Evolutionary conservation across 2,888 invertebrate species (phyloP), one percentile per base, ranked within the genome.

Genomic region (Erebia ligea): DNA sequence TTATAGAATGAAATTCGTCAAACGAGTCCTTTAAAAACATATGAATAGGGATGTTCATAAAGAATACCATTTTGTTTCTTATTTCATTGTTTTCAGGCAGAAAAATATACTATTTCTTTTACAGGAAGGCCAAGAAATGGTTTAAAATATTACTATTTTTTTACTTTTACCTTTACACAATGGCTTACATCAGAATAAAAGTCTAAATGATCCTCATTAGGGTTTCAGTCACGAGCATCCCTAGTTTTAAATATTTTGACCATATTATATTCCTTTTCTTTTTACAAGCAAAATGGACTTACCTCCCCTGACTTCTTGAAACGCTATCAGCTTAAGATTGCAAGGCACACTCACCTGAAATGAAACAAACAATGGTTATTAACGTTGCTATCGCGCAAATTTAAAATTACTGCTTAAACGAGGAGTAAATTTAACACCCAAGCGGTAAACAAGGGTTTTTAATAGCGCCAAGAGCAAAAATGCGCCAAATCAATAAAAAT

Each of bases 261-360:
- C 1, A 10, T 17, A 19, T 6, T 6, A 6, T 34, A 34, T 34
- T 34, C 54, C 8, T 54, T 52, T 54, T 54, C 54, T 19, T 54
- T 54, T 54, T 54, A 19, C 17, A 54, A 54, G 19, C 10, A 9
- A 25, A 56, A 57, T 57, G 6, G 59, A 3, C 66, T 66, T 67
- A 69, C 72, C 66, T 69, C 13, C 15, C 19, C 1, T 13, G 17
- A 40, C 13, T 19, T 56, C 25, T 67, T 13, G 34, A 34, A 34
- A 50, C 15, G 17, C 34, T 40, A 61, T 71, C 61, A 19, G 19
- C 59, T 54, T 64, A 63, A 48, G 54, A 61, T 68, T 34, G 40
- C n/a, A 69, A 73, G 68, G 75, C 73, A 75, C 75, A 90, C 92
- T 91, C 81, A 92, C 92, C 92, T 92, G 91, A 79, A 92, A 91